These are phyloP conservation scores for Mastomys coucha DNA, from an alignment of 2,113 vertebrate species.

Conservation along the genomic window DNA sequence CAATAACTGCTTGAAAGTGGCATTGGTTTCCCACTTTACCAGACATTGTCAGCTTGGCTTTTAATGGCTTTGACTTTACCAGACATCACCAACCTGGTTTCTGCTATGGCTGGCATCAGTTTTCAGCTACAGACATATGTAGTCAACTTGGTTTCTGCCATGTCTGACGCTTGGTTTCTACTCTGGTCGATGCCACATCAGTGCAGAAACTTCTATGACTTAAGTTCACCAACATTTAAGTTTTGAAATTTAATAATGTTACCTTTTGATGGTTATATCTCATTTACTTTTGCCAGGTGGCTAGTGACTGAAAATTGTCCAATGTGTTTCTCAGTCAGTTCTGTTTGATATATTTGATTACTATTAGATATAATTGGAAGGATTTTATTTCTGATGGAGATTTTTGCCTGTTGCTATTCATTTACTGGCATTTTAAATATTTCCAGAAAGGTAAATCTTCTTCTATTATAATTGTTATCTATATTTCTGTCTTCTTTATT, in stretches of 20 bases:
- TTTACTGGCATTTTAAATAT: not conserved
- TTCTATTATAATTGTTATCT: not conserved
- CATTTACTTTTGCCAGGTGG: not conserved
- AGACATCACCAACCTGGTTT: not conserved
- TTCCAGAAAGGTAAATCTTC: not conserved
- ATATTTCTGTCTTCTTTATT: not conserved
- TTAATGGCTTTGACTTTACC: not conserved
- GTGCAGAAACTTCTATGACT: not conserved
- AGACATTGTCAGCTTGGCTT: not conserved
- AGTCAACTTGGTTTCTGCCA: not conserved
- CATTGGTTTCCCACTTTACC: not conserved
- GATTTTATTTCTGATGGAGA: not conserved
- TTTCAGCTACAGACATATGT: not conserved
- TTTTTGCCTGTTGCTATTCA: not conserved
- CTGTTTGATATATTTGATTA: conserved; percentile 6
- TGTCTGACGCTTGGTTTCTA: not conserved
- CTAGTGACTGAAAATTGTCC: conserved; percentile 4
- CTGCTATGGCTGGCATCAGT: not conserved
- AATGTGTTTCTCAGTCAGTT: conserved; percentile 21
- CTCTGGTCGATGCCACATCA: not conserved
- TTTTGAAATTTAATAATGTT: not conserved
- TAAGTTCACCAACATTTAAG: conserved; percentile 10
- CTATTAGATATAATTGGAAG: not conserved
- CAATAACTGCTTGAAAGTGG: not conserved
- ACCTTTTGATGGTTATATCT: not conserved